Evolutionary conservation across 2,888 invertebrate genomes (phyloP), one percentile per base, ranked within the genome.

Genomic region (Leucophenga maculata): DNA sequence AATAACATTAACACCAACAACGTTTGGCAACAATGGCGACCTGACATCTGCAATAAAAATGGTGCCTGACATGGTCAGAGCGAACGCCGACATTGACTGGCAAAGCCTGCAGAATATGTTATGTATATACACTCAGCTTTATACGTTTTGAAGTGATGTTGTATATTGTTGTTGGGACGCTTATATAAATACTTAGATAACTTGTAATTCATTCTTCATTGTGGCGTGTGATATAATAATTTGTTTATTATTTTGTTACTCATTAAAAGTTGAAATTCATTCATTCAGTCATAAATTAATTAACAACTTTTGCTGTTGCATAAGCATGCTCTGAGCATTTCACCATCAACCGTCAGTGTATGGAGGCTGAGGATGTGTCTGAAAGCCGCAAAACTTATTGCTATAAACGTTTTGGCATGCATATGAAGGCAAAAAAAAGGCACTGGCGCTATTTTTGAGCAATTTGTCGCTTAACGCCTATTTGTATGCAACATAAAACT

Each of bases 251-350:
- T 73, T 73, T 60, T 79, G 46, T 32, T 66, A 73, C 72, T 79
- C 78, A 81, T 81, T 83, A 83, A 79, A 66, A 75, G 83, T 78
- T 81, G 74, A 78, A 81, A 83, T 75, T 78, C 74, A 78, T 74
- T 70, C 77, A 6, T 6, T 44, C 44, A n/a, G 18, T 74, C 72
- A 77, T 77, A 82, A 81, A 83, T 83, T 78, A 22, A 52, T 20
- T 62, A 59, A 67, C 8, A 48, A 44, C 50, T 68, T 68, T 68
- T 2, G 2, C 16, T 50, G 44, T 60, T 39, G 60, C 59, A 59
- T 39, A n/a, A n/a, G n/a, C n/a, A n/a, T n/a, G n/a, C n/a, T n/a
- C n/a, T n/a, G n/a, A n/a, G n/a, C n/a, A n/a, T n/a, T n/a, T n/a
- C n/a, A n/a, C n/a, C n/a, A n/a, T n/a, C n/a, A n/a, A n/a, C n/a